Base-by-base conservation (phyloP, 2,113 vertebrate genomes). In the Strix uralensis region DNA sequence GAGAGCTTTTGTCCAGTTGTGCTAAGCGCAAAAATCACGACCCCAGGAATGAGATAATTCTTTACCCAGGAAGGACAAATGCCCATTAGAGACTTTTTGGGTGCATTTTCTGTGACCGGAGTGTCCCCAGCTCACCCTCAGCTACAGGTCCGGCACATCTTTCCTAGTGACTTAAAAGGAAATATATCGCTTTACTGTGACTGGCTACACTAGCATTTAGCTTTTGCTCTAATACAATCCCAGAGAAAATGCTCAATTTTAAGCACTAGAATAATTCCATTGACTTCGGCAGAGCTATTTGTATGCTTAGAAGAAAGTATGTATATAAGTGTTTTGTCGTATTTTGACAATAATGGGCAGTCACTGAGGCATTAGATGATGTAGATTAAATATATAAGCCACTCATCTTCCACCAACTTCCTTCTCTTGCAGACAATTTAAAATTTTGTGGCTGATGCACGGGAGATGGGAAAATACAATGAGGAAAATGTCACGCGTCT, bases 391-490 rank as follows among this genome's bases (percentile, higher is more conserved):
- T 73, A 80, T 51, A 69, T 26, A 91, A 65, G 14, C 42, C 51
- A 58, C 52, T 80, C 62, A 27, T 87, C 57, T 92, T 85, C 78
- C 78, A 95, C 72, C 38, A 89, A 90, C 70, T 75, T 85, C 54
- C 54, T 80, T 92, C 74, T 94, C 87, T 77, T 90, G 78, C 46
- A 81, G 81, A 47, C 94, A 74, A 86, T 88, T 96, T 83, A 94
- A 91, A 86, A 96, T 94, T 88, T 94, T 87, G 81, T 67, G 79
- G 59, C 74, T 85, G 58, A 58, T 70, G 78, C 74, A 82, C 1
- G 1, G 59, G 67, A 79, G 72, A 89, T 5, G 3, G 78, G 67
- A 96, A 94, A 95, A 92, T 52, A 62, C 54, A 70, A 55, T 32
- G 63, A 78, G 55, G 74, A 87, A 87, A 95, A 92, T 90, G 85